Conservation (phyloP, 2,113 vertebrate genomes). For the Datnioides undecimradiatus region DNA sequence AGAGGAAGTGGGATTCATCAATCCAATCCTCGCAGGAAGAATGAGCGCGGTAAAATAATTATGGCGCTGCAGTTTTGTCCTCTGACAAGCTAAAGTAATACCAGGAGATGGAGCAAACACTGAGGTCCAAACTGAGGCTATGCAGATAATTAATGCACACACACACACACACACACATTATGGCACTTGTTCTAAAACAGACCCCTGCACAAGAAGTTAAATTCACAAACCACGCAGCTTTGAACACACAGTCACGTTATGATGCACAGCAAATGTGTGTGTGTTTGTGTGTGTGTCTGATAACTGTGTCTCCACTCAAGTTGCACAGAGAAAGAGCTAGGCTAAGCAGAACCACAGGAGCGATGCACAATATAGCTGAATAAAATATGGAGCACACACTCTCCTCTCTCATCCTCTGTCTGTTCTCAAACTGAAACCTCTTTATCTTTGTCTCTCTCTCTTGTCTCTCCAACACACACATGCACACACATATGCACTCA, state of each 20-base stretch:
- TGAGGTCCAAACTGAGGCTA: conserved; percentile 5
- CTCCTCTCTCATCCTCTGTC: conserved; percentile 40
- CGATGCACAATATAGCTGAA: conserved; percentile 55
- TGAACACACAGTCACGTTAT: conserved; percentile 8
- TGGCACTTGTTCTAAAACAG: conserved; percentile 1
- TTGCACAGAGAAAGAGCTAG: conserved; percentile 59
- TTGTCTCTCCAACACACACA: conserved; percentile 13
- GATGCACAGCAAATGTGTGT: conserved; percentile 7
- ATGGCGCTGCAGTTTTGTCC: conserved; percentile 42
- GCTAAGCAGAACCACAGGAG: conserved; percentile 64
- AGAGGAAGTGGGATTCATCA: conserved; percentile 76
- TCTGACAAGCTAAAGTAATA: conserved; percentile 33
- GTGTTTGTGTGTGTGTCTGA: background rate
- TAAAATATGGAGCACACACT: conserved; percentile 66
- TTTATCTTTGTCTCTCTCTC: conserved; percentile 22
- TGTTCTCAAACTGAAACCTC: conserved; percentile 33
- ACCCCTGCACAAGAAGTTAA: background rate
- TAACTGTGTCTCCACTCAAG: conserved; percentile 39
- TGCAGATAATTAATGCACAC: conserved; percentile 17
- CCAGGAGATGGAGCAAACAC: conserved; percentile 1
- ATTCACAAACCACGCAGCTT: conserved; percentile 7
- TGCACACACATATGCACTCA: conserved; percentile 15
- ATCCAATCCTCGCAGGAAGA: conserved; percentile 69
- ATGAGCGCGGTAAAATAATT: conserved; percentile 62
- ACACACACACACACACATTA: conserved; percentile 2